Base-by-base conservation (phyloP, 2,113 vertebrate genomes). In the Nesoenas mayeri region DNA sequence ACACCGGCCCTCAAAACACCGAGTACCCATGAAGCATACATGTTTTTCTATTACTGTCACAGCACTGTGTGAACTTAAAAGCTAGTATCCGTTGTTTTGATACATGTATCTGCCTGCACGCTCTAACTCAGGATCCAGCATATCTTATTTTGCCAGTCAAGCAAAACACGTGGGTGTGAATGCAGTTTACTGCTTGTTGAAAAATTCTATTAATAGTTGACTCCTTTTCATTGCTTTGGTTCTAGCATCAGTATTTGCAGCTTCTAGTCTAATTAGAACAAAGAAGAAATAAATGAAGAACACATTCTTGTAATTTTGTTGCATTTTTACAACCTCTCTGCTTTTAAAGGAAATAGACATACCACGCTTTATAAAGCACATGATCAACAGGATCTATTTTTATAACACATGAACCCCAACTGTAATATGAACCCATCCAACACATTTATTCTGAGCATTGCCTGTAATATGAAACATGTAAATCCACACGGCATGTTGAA, bases 361-460 rank as follows among this genome's bases (percentile, higher is more conserved):
- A 75, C 36, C 4, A 2, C 2, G 6, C 40, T 91, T 85, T 79
- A 92, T 61, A 88, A 92, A 73, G 44, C 34, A 25, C 21, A 90
- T 0, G 4, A 48, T 61, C 83, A 92, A 85, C 31, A 74, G 69
- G 31, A 91, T 80, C 85, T 96, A 91, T 95, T 96, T 97, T 92
- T 95, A 34, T 56, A 93, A 81, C 60, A 82, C 62, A 80, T 51
- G 61, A 93, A 66, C 29, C 47, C 66, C 74, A 79, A 71, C 72
- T 50, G 90, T 91, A 97, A 97, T 34, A 94, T 28, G 84, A 95
- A 73, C 38, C 47, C 82, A 15, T 73, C 67, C 48, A 91, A 72
- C 38, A 79, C 50, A 40, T 80, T 74, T 89, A 94, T 80, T 91
- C 85, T 82, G 70, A 89, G 93, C 71, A 70, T 19, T 66, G 84